Percentiles rank a stretch among this genome's conserved stretches.
phyloP scores from a whole-genome alignment of 2,113 vertebrate genomes.

The Apaloderma vittatum region DNA sequence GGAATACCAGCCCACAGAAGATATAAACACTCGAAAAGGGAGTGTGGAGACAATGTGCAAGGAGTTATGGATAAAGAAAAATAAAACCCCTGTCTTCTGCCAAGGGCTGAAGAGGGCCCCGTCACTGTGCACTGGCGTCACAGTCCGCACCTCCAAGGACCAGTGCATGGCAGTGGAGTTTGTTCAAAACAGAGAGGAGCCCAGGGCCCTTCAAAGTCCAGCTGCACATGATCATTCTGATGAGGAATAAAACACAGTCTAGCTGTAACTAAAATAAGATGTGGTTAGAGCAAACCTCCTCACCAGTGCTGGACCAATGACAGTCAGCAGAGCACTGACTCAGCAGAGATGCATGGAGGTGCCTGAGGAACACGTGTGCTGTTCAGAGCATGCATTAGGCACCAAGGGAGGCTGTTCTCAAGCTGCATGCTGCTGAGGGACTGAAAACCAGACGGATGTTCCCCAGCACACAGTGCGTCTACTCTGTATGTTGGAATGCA shows the following conservation, averaged over 20 bases:
- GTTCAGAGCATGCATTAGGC: neutral
- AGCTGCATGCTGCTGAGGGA: neutral
- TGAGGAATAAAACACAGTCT: neutral
- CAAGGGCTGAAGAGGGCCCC: no score
- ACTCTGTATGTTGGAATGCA: neutral
- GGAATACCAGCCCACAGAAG: neutral
- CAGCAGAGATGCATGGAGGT: fast-evolving
- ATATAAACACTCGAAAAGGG: neutral
- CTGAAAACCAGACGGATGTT: neutral
- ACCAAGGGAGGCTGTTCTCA: neutral
- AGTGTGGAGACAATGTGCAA: neutral
- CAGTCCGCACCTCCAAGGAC: neutral
- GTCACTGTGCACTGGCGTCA: neutral
- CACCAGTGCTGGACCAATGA: fast-evolving
- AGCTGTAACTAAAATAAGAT: neutral
- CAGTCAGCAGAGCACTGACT: fast-evolving
- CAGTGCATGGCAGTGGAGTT: fast-evolving
- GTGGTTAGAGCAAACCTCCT: neutral
- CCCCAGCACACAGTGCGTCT: neutral
- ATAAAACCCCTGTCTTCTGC: neutral
- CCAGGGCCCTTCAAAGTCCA: neutral
- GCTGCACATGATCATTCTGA: neutral
- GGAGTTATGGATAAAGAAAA: neutral
- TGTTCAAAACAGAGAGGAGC: neutral
- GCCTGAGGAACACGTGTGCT: fast-evolving